A percentile compares a stretch with the other conserved stretches of the same genome.
Evolutionary conservation across 2,113 vertebrate species (phyloP).

Genomic region (Myotis lucifugus): DNA sequence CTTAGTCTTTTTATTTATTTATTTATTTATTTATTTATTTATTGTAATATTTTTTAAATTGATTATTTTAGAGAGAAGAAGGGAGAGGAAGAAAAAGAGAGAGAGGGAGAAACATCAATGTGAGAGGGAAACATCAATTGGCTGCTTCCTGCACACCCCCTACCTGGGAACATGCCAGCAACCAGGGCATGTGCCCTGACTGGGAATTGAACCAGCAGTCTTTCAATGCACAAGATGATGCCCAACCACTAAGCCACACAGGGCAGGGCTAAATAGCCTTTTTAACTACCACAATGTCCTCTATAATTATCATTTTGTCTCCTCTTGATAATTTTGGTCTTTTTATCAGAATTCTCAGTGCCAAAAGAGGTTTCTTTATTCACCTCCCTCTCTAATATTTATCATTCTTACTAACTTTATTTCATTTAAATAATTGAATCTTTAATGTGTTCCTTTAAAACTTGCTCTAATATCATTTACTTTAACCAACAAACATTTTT

Average conservation of each 20-base stretch:
- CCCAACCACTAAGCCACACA: no score
- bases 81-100: no score
- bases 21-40: neutral
- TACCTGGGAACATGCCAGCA: no score
- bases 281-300: neutral
- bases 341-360: neutral
- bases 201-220: no score
- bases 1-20: neutral
- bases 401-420: neutral
- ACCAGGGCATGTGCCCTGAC: no score
- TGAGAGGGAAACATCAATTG: no score
- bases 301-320: neutral
- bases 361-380: neutral
- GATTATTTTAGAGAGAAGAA: no score
- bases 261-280: neutral
- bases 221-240: no score
- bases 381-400: neutral
- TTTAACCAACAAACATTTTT: neutral
- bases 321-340: neutral
- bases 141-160: no score
- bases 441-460: neutral
- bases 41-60: no score
- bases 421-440: constrained; percentile 12
- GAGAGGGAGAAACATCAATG: no score
- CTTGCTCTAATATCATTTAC: neutral